phyloP scores from a whole-genome alignment of 2,113 vertebrate genomes.

The Nycticebus coucang region DNA sequence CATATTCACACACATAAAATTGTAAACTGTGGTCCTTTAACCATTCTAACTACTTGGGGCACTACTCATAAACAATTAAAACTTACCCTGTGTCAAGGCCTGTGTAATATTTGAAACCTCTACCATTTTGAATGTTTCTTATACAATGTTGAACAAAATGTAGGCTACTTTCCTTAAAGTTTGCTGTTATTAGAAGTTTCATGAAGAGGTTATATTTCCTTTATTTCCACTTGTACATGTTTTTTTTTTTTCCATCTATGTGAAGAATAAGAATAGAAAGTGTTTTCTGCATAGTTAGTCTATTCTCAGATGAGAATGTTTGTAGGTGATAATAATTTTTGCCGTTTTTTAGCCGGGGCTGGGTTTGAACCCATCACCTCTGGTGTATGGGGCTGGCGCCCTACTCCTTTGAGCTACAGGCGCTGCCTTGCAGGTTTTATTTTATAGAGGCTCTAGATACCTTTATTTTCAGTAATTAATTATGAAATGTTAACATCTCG shows the following conservation, averaged over 20 bases:
- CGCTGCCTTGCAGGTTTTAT: neutral
- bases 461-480: conserved; percentile 48
- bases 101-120: neutral
- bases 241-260: conserved; percentile 38
- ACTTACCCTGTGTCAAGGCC: neutral
- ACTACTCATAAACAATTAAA: conserved; percentile 25
- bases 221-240: neutral
- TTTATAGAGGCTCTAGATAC: conserved; percentile 12
- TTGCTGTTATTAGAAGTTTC: conserved; percentile 7
- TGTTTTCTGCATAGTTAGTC: conserved; percentile 23
- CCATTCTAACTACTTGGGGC: neutral
- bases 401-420: too few relatives aligned
- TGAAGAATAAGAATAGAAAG: conserved; percentile 36
- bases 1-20: neutral
- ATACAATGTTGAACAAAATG: neutral
- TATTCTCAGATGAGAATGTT: conserved; percentile 55
- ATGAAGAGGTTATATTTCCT: neutral
- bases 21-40: neutral
- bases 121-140: neutral
- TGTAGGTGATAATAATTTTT: neutral
- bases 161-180: neutral
- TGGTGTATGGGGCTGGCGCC: too few relatives aligned
- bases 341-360: too few relatives aligned
- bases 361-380: too few relatives aligned
- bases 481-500: conserved; percentile 30